Evolutionary conservation across 2,888 invertebrate species (phyloP).

Genomic region (Blastobasis adustella): DNA sequence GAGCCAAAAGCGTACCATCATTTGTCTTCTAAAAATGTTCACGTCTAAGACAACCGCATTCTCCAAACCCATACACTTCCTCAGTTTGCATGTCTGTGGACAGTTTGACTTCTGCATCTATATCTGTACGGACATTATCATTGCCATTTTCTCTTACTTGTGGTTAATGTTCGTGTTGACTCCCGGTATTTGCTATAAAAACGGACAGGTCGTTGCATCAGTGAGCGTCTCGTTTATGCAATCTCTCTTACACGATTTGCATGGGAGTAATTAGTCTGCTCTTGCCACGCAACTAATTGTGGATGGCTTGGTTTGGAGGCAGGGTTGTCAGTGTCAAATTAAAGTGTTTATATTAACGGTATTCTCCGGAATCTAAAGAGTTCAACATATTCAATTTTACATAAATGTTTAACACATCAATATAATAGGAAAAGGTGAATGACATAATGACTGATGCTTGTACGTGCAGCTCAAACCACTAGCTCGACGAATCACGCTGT

Average conservation of each 20-base stretch:
- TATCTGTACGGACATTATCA: too few relatives aligned
- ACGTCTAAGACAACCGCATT: too few relatives aligned
- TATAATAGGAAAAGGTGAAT: too few relatives aligned
- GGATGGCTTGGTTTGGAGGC: not conserved
- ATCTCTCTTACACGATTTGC: conserved; percentile 10
- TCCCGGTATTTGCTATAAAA: conserved; percentile 7
- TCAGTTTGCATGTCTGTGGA: conserved; percentile 6
- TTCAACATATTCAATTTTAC: too few relatives aligned
- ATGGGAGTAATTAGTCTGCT: conserved; percentile 4
- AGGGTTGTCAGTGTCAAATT: too few relatives aligned
- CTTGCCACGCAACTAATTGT: conserved; percentile 2
- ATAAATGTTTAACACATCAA: too few relatives aligned
- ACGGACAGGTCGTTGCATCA: conserved; percentile 6
- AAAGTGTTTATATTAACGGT: too few relatives aligned
- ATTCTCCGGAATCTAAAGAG: too few relatives aligned
- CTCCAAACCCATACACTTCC: not conserved
- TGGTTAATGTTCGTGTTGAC: not conserved
- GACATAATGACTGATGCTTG: too few relatives aligned
- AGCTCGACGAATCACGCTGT: too few relatives aligned
- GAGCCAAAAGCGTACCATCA: not conserved
- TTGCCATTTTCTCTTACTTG: too few relatives aligned
- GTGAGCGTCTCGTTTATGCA: conserved; percentile 8
- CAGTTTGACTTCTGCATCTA: not conserved
- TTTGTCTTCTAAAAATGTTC: not conserved
- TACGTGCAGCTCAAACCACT: too few relatives aligned